Evolutionary conservation across 2,888 invertebrate species (phyloP).

Genomic region (Papilio demoleus): DNA sequence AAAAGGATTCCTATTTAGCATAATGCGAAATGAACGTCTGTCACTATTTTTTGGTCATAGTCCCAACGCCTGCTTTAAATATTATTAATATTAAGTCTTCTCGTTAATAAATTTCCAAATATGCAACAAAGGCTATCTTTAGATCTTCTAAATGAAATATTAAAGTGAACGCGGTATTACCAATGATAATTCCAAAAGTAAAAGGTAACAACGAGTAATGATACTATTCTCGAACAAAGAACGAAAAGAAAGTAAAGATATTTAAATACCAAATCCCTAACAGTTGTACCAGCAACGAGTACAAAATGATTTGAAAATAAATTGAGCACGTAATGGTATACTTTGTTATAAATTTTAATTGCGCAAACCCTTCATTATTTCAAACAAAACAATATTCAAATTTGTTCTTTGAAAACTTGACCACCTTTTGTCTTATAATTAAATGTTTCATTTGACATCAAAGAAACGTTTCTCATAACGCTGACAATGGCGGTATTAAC

Average conservation of each 20-base stretch:
- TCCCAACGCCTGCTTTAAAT: background rate
- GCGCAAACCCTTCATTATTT: constrained; percentile 11
- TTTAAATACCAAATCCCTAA: too few species aligned
- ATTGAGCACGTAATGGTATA: background rate
- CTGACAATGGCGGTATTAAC: constrained; percentile 24
- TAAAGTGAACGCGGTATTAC: too few species aligned
- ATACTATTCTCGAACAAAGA: too few species aligned
- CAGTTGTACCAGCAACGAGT: background rate
- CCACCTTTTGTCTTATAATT: constrained; percentile 32
- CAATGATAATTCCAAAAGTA: too few species aligned
- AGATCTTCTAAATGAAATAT: background rate
- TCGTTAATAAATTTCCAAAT: background rate
- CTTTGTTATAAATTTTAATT: constrained; percentile 15
- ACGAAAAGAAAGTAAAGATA: too few species aligned
- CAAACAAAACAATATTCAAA: constrained; percentile 20
- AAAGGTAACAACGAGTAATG: too few species aligned
- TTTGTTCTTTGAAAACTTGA: constrained; percentile 18
- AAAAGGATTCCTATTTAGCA: constrained; percentile 4
- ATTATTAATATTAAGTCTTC: background rate
- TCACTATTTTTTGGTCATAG: background rate
- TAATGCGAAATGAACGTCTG: constrained; percentile 4
- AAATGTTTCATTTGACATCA: constrained; percentile 32
- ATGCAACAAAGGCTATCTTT: background rate
- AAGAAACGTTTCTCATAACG: constrained; percentile 29
- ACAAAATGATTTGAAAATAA: background rate